Conservation (phyloP, 2,113 vertebrate genomes). For the Coracopsis vasa region DNA sequence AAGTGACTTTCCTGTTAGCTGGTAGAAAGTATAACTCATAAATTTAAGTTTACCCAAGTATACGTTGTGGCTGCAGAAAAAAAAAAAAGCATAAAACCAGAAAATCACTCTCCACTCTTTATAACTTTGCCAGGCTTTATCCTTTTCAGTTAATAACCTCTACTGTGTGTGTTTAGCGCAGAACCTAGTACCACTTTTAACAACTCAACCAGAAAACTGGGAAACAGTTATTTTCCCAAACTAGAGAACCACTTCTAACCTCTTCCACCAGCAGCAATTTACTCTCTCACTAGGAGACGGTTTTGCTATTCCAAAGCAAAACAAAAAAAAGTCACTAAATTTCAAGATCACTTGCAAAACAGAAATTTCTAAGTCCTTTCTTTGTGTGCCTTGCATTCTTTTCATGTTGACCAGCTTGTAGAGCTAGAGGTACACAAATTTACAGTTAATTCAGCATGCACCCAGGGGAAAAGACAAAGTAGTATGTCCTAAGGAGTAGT, state of each 20-base stretch:
- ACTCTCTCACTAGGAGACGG: not conserved
- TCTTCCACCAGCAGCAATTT: not conserved
- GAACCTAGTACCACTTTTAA: not conserved
- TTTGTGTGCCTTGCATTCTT: not conserved
- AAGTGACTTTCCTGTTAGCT: not conserved
- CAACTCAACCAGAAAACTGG: not conserved
- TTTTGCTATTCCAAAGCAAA: not conserved
- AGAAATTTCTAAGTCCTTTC: not conserved
- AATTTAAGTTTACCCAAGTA: not conserved
- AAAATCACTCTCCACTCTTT: not conserved
- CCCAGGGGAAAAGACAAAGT: not conserved
- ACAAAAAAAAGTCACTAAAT: not conserved
- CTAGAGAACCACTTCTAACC: not conserved
- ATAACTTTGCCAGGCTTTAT: not conserved
- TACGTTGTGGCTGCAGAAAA: not conserved
- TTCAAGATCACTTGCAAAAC: not conserved
- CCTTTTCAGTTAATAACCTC: not conserved
- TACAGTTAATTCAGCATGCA: not conserved
- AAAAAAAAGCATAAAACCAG: not conserved
- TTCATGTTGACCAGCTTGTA: not conserved
- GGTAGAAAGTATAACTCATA: not conserved
- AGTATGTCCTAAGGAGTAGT: accelerated
- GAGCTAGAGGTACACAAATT: not conserved
- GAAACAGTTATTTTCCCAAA: not conserved
- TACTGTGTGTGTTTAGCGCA: not conserved